Conservation (phyloP, 2,888 invertebrate species). For the Drosophila aldrichi region DNA sequence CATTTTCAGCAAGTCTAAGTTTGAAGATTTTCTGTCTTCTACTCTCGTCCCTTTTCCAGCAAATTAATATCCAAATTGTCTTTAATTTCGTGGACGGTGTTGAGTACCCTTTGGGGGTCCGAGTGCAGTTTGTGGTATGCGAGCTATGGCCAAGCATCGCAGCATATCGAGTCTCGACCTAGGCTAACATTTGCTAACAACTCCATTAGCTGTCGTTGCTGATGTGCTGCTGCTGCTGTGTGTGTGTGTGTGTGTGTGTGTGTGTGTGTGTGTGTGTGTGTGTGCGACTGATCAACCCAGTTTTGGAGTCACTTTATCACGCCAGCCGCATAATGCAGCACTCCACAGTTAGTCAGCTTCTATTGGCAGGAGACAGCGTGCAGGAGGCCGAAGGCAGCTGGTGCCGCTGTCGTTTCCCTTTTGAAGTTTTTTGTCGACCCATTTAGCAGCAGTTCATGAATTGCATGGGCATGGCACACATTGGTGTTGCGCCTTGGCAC, state of each 20-base stretch:
- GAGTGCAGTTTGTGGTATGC: background rate
- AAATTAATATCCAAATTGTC: background rate
- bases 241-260: background rate
- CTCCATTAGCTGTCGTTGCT: slow-evolving; percentile 7
- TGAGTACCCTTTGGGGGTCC: background rate
- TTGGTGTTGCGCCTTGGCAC: slow-evolving; percentile 17
- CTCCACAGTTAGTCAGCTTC: slow-evolving; percentile 51
- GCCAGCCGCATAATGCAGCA: slow-evolving; percentile 67
- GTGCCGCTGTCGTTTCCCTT: slow-evolving; percentile 67
- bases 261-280: slow-evolving; percentile 1
- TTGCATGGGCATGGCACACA: slow-evolving; percentile 66
- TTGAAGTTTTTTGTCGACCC: slow-evolving; percentile 79
- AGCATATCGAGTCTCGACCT: background rate
- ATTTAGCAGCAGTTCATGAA: slow-evolving; percentile 76
- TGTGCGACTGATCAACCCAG: slow-evolving; percentile 66
- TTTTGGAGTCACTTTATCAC: slow-evolving; percentile 72
- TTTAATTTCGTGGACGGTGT: background rate
- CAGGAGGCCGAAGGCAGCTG: slow-evolving; percentile 23
- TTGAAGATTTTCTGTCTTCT: too few relatives aligned
- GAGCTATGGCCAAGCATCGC: background rate
- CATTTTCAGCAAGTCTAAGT: too few relatives aligned
- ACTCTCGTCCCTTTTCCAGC: background rate
- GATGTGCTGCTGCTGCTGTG: background rate
- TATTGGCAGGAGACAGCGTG: slow-evolving; percentile 51
- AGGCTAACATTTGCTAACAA: slow-evolving; percentile 3